Base-by-base conservation (phyloP, 2,888 invertebrate genomes). In the Dryadula phaetusa region DNA sequence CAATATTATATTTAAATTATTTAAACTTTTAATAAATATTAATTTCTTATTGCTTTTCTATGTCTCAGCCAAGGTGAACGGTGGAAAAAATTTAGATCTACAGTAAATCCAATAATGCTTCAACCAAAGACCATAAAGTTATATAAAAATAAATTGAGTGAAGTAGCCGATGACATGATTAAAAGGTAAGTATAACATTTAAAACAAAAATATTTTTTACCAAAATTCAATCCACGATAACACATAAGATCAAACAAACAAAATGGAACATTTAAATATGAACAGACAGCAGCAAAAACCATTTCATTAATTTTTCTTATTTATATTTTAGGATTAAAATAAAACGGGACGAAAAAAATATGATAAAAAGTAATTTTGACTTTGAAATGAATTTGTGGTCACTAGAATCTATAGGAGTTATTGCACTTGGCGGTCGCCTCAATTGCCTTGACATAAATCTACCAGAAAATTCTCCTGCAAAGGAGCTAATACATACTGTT, bases 21-120 rank as follows among this genome's bases (percentile, higher is more conserved):
- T 34, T 34, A 34, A 6, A 37, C 12, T 12, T 37, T 3, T 3
- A 12, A 37, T 37, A 1, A 37, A 37, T 12, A 37, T 37, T 32
- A 32, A 32, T 3, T 32, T 32, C 8, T 32, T 12, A 6, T 37
- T 37, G 10, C 6, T 37, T 10, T 12, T 3, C 37, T 10, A 8
- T 47, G 25, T 25, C 49, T 56, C n/a, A 97, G 97, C 3, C 95
- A 97, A 77, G 97, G 96, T 0, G 95, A 96, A 73, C 93, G 94
- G 64, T 97, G 97, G 97, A 95, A 95, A 82, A 88, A 94, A 68
- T 94, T 97, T 70, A 93, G 97, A 56, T 94, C 94, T 7, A 95
- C 95, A 73, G 96, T 96, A 0, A 96, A 97, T 78, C 95, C 96
- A 72, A 94, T 96, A 7, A 94, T 97, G 94, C 87, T 97, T 76